Base-by-base conservation (phyloP, 2,113 vertebrate species). In the Tupaia chinensis region DNA sequence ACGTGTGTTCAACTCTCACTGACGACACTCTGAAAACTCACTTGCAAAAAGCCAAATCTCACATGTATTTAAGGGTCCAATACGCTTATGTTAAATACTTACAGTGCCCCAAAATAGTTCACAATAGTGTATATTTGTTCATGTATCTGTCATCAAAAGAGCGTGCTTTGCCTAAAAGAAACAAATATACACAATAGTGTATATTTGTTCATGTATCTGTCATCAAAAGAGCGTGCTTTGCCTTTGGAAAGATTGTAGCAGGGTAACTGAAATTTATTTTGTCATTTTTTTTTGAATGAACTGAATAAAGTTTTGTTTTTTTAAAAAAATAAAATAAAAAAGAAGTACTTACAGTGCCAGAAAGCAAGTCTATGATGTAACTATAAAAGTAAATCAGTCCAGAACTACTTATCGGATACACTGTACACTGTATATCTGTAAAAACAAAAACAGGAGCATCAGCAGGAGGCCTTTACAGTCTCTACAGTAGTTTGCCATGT, bases 351-450 rank as follows among this genome's bases (percentile, higher is more conserved):
- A 99, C 99, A 83, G 98, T 99, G 77, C 99, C 99, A 73, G 99
- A 99, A 58, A 99, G 98, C 85, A 99, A 97, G 96, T 99, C 99
- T 93, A 99, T 98, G 91, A 99, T 96, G 95, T 99, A 99, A 96
- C 98, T 98, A 91, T 99, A 99, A 96, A 99, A 99, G 94, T 99
- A 98, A 85, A 99, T 95, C 5, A 99, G 99, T 91, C 99, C 99
- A 65, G 98, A 98, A 34, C 29, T 97, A 80, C 12, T 96, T 96
- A 97, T 96, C 83, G 98, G 89, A 96, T 99, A 99, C 54, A 83
- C 1, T 9, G 98, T 99, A 97, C 99, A 99, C 19, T 66, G 54
- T 7, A 73, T 20, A 3, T 97, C 99, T 99, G 98, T 76, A 93
- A 93, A 90, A 97, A 87, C 93, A 89, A 97, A 70, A 78, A 27